Evolutionary conservation across 2,797 vertebrate species (phyloP).

Genomic region (Cyprinella venusta): DNA sequence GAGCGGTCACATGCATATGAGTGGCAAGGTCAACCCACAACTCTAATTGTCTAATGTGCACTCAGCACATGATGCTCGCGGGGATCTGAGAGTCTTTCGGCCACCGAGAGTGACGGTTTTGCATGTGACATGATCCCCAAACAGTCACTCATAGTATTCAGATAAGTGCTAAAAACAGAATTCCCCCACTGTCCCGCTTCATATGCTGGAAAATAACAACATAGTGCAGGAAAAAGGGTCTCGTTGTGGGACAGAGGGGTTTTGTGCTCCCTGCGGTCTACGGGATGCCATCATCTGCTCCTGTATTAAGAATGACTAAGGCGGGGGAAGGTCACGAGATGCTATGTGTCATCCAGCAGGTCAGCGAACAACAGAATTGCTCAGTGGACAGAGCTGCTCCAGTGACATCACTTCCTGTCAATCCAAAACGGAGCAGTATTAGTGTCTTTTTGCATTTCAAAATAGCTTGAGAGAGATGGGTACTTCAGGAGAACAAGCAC

Average conservation of each 20-base stretch:
- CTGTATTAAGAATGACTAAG: constrained; percentile 30
- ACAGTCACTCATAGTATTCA: constrained; percentile 13
- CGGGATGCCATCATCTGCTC: constrained; percentile 16
- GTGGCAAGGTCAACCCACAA: constrained; percentile 22
- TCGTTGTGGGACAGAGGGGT: constrained; percentile 19
- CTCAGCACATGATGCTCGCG: constrained; percentile 8
- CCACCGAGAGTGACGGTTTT: neutral
- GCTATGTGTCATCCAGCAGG: constrained; percentile 23
- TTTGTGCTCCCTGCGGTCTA: constrained; percentile 5
- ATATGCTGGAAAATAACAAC: constrained; percentile 28
- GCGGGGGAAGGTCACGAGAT: constrained; percentile 19
- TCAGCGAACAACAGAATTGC: neutral
- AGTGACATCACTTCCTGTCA: constrained; percentile 35
- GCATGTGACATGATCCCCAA: neutral
- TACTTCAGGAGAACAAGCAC: neutral
- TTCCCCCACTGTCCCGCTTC: constrained; percentile 19
- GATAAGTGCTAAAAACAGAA: constrained; percentile 25
- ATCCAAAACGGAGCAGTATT: neutral
- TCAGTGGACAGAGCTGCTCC: constrained; percentile 1
- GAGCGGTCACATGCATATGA: constrained; percentile 40
- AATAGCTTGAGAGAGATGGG: neutral
- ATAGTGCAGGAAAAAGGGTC: constrained; percentile 13
- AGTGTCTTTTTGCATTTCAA: neutral
- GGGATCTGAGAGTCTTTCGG: neutral
- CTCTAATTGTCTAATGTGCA: constrained; percentile 1